phyloP scores from a whole-genome alignment of 2,113 vertebrate genomes.

The Triplophysa rosa region DNA sequence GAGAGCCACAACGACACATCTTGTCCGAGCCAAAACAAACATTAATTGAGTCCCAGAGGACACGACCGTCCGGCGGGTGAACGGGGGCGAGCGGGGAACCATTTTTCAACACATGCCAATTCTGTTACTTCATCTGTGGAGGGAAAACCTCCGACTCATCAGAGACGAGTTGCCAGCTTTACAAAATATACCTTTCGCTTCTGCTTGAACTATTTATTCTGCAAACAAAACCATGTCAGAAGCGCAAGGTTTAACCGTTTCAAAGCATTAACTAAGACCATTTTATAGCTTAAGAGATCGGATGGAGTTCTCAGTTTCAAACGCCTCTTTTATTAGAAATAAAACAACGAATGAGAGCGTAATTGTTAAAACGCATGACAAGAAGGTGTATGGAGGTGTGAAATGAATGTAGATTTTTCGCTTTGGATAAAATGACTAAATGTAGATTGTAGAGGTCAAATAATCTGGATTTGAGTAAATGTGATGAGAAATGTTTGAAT shows the following conservation, averaged over 20 bases:
- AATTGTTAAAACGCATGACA: too few relatives aligned
- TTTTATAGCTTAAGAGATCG: too few relatives aligned
- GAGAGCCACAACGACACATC: constrained; percentile 63
- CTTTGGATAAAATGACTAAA: too few relatives aligned
- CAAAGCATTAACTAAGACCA: not conserved
- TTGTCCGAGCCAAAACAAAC: constrained; percentile 74
- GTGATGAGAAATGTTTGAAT: too few relatives aligned
- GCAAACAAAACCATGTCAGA: constrained; percentile 2
- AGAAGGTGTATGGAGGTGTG: too few relatives aligned
- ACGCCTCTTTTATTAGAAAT: too few relatives aligned
- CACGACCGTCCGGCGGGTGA: constrained; percentile 47
- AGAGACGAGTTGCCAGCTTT: not conserved
- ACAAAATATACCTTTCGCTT: not conserved
- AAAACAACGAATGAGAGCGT: too few relatives aligned
- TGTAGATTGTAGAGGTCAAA: too few relatives aligned
- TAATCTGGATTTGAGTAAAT: too few relatives aligned
- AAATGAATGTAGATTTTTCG: too few relatives aligned
- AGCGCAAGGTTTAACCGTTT: not conserved
- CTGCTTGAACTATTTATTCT: not conserved
- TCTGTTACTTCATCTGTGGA: constrained; percentile 33
- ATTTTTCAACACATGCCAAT: constrained; percentile 21
- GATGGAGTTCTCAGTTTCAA: too few relatives aligned
- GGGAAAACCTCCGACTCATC: constrained; percentile 7
- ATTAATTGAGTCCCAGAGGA: constrained; percentile 63
- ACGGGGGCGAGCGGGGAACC: not conserved